Evolutionary conservation across 2,888 invertebrate genomes (phyloP).

Genomic region (Microctonus aethiopoides): DNA sequence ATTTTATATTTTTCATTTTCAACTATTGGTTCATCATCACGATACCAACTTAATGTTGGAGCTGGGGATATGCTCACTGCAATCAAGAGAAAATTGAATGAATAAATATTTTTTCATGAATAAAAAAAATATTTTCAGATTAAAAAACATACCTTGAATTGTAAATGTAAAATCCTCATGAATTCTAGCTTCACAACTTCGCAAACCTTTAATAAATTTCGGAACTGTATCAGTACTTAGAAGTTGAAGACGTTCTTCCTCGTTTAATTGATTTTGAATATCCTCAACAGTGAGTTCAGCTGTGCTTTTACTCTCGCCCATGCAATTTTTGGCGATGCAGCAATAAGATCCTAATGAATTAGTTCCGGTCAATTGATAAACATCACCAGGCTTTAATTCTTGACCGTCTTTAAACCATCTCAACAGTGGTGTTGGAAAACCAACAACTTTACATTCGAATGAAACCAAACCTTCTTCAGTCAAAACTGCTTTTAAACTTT

Average conservation of each 20-base stretch:
- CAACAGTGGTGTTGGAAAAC: constrained; percentile 87
- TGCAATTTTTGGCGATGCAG: constrained; percentile 89
- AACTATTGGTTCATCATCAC: constrained; percentile 82
- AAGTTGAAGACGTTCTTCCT: constrained; percentile 83
- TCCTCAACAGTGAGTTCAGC: constrained; percentile 91
- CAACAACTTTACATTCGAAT: constrained; percentile 93
- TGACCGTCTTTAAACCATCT: constrained; percentile 95
- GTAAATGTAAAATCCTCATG: constrained; percentile 85
- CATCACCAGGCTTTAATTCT: constrained; percentile 91
- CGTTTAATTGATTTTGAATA: constrained; percentile 88
- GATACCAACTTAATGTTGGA: constrained; percentile 87
- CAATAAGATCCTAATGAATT: constrained; percentile 90
- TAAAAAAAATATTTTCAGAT: no score
- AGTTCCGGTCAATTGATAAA: constrained; percentile 90
- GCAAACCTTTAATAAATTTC: constrained; percentile 82
- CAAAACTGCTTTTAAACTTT: constrained; percentile 86
- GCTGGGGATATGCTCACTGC: constrained; percentile 83
- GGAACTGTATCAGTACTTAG: constrained; percentile 84
- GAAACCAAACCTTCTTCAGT: constrained; percentile 93
- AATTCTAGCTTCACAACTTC: constrained; percentile 85
- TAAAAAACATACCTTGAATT: constrained; percentile 79
- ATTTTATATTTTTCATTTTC: constrained; percentile 79
- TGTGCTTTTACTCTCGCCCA: constrained; percentile 89
- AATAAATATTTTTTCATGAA: constrained; percentile 1
- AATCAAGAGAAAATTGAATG: constrained; percentile 48